These are phyloP conservation scores for Ploceus nigricollis DNA, from an alignment of 2,113 vertebrate species.

Conservation along the genomic window DNA sequence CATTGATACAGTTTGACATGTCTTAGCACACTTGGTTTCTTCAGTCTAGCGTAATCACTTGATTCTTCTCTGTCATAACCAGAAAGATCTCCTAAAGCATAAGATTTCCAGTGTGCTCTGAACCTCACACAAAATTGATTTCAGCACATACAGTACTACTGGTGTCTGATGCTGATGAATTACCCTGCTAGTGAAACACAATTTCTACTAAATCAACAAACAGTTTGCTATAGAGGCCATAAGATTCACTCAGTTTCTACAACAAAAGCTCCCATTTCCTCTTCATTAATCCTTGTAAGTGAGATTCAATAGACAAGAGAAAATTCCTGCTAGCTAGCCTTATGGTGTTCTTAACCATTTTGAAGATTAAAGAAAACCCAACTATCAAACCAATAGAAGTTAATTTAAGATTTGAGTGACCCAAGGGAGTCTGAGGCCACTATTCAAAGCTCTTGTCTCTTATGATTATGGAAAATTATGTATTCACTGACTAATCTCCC, in stretches of 20 bases:
- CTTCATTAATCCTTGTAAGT: constrained; percentile 70
- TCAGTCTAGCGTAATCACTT: constrained; percentile 26
- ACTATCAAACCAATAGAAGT: not conserved
- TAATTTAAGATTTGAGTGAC: not conserved
- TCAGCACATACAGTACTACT: constrained; percentile 47
- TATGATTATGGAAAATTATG: not conserved
- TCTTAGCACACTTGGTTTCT: not conserved
- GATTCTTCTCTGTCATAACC: constrained; percentile 14
- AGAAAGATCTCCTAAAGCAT: constrained; percentile 28
- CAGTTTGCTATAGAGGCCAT: constrained; percentile 67
- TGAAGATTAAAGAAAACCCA: not conserved
- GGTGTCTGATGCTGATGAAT: constrained; percentile 71
- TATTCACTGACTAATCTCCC: not conserved
- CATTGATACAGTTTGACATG: constrained; percentile 27
- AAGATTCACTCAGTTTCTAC: constrained; percentile 57
- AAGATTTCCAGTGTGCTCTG: constrained; percentile 47
- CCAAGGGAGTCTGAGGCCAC: not conserved
- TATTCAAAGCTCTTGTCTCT: not conserved
- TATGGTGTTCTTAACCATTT: not conserved
- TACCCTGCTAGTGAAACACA: constrained; percentile 67
- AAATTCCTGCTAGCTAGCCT: constrained; percentile 36
- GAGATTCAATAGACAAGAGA: constrained; percentile 55
- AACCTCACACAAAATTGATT: constrained; percentile 71
- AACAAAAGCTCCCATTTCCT: constrained; percentile 61
- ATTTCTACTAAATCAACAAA: constrained; percentile 78